These are phyloP conservation scores for Frankliniella intonsa DNA, from an alignment of 2,888 invertebrate genomes.

Conservation along the genomic window DNA sequence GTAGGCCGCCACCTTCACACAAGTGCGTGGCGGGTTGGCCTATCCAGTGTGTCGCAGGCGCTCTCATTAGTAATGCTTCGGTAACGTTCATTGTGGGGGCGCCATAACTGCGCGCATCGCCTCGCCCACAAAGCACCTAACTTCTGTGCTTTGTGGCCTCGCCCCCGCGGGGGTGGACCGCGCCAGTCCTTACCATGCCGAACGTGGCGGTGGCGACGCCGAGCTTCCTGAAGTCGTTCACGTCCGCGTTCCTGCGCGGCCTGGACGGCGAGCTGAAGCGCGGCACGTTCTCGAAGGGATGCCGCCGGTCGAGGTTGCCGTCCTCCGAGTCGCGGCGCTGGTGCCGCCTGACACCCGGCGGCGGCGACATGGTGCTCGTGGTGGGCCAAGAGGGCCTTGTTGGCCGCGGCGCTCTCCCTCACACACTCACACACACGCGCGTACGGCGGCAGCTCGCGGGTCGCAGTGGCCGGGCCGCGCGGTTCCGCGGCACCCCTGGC, in stretches of 20 bases:
- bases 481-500: not conserved
- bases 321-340: not conserved
- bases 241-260: not conserved
- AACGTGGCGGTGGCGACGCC: not conserved
- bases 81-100: no score
- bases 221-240: not conserved
- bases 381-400: not conserved
- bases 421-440: not conserved
- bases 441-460: not conserved
- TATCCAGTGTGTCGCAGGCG: no score
- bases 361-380: not conserved
- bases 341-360: not conserved
- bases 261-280: constrained; percentile 18
- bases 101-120: no score
- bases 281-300: not conserved
- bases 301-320: not conserved
- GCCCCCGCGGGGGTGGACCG: no score
- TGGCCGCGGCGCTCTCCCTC: not conserved
- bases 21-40: no score
- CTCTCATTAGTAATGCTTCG: no score
- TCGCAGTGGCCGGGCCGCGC: not conserved
- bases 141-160: no score
- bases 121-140: no score
- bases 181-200: not conserved
- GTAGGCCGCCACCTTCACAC: no score